These are phyloP conservation scores for Psittacus erithacus DNA, from an alignment of 2,113 vertebrate genomes.

Conservation along the genomic window DNA sequence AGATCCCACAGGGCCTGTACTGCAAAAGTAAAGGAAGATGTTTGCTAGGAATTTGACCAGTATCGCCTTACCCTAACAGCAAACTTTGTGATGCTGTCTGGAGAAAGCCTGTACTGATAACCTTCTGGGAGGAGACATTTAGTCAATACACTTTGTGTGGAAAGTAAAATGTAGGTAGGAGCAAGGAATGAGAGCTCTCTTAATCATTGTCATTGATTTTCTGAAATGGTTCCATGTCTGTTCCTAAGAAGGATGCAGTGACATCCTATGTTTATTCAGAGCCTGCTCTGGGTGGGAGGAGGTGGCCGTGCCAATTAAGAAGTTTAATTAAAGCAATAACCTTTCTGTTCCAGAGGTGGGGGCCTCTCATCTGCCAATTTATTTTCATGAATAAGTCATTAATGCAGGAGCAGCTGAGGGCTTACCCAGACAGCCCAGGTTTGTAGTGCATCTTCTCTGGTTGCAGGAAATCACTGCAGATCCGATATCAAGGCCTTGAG, in stretches of 20 bases:
- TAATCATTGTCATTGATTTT: constrained; percentile 59
- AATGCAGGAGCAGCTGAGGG: not conserved
- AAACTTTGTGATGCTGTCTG: not conserved
- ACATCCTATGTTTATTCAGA: constrained; percentile 26
- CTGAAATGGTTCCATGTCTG: not conserved
- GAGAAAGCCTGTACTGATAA: not conserved
- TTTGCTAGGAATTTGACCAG: not conserved
- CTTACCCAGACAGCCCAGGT: not conserved
- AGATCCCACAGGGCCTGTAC: not conserved
- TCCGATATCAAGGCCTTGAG: not conserved
- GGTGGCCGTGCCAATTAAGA: constrained; percentile 32
- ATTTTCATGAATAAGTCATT: constrained; percentile 44
- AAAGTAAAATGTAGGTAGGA: constrained; percentile 43
- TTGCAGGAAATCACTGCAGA: constrained; percentile 11
- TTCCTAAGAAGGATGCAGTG: constrained; percentile 24
- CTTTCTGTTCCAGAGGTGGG: constrained; percentile 13
- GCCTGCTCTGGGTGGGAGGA: not conserved
- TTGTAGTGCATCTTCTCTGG: not conserved
- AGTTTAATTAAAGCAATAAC: constrained; percentile 53
- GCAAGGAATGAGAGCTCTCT: constrained; percentile 35
- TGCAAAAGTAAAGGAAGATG: not conserved
- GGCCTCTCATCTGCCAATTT: constrained; percentile 26
- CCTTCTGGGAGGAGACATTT: constrained; percentile 30
- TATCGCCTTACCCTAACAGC: not conserved
- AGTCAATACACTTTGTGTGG: constrained; percentile 32